Evolutionary conservation across 2,888 invertebrate genomes (phyloP).

Genomic region (Drosophila recens): DNA sequence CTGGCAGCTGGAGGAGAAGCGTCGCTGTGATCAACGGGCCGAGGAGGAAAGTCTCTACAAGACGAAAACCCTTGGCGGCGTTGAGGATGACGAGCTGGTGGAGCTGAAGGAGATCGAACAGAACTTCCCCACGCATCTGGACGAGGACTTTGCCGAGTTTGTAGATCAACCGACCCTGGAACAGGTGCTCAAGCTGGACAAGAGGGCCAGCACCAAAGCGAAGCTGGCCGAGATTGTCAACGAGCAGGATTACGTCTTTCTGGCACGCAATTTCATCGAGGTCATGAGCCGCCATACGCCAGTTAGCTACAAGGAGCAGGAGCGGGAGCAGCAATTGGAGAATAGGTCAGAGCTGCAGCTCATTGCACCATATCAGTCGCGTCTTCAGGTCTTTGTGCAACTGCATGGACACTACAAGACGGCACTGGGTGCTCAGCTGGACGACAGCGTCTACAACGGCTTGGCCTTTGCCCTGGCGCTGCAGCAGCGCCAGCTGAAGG

Average conservation of each 20-base stretch:
- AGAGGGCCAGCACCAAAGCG: conserved; percentile 71
- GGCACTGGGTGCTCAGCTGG: conserved; percentile 77
- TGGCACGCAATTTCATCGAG: conserved; percentile 81
- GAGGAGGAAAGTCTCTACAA: conserved; percentile 93
- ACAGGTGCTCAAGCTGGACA: conserved; percentile 83
- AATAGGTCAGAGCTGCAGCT: conserved; percentile 49
- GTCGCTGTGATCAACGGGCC: conserved; percentile 88
- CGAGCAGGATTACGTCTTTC: conserved; percentile 80
- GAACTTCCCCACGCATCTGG: conserved; percentile 90
- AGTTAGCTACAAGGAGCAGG: conserved; percentile 68
- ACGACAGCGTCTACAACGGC: conserved; percentile 78
- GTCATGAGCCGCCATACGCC: conserved; percentile 79
- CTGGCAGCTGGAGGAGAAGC: conserved; percentile 92
- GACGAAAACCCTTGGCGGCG: conserved; percentile 89
- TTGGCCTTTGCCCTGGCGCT: conserved; percentile 80
- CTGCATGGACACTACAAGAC: conserved; percentile 79
- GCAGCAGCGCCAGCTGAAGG: conserved; percentile 79
- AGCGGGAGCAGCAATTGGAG: conserved; percentile 7
- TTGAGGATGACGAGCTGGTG: conserved; percentile 89
- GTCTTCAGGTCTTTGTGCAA: conserved; percentile 81
- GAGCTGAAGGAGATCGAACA: conserved; percentile 88
- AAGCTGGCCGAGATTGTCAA: conserved; percentile 72
- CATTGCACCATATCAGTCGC: conserved; percentile 75
- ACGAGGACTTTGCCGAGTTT: conserved; percentile 90
- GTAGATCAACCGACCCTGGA: conserved; percentile 86